A percentile compares a stretch with the other conserved stretches of the same genome.
These are phyloP conservation scores for Python bivittatus DNA, from an alignment of 2,113 vertebrate species.

Conservation along the genomic window DNA sequence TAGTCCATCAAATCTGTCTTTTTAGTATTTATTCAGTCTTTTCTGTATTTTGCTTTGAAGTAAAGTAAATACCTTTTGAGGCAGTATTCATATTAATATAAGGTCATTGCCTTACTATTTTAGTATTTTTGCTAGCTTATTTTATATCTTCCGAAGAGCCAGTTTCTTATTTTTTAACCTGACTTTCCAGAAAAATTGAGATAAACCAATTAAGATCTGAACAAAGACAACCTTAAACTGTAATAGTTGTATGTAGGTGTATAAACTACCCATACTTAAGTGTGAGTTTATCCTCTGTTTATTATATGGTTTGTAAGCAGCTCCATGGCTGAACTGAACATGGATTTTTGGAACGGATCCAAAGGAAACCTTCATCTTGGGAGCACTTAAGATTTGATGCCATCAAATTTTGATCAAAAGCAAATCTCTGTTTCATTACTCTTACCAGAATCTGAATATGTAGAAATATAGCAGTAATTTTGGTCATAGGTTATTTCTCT, in stretches of 20 bases:
- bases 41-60: not conserved
- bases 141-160: constrained; percentile 1
- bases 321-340: not conserved
- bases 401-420: not conserved
- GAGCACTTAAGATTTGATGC: not conserved
- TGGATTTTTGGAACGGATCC: not conserved
- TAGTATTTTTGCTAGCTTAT: not conserved
- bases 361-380: not conserved
- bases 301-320: constrained; percentile 2
- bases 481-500: not conserved
- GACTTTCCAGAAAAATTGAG: constrained; percentile 11
- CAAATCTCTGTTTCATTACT: not conserved
- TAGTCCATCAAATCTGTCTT: not conserved
- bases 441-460: not conserved
- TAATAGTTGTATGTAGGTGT: not conserved
- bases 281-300: not conserved
- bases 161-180: not conserved
- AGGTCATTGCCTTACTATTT: not conserved
- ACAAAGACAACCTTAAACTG: not conserved
- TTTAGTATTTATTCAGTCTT: not conserved
- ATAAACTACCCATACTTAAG: constrained; percentile 1
- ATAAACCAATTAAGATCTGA: constrained; percentile 1
- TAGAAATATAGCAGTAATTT: not conserved
- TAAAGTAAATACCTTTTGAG: not conserved
- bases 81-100: not conserved